phyloP scores from a whole-genome alignment of 2,113 vertebrate genomes.

The Pica pica region DNA sequence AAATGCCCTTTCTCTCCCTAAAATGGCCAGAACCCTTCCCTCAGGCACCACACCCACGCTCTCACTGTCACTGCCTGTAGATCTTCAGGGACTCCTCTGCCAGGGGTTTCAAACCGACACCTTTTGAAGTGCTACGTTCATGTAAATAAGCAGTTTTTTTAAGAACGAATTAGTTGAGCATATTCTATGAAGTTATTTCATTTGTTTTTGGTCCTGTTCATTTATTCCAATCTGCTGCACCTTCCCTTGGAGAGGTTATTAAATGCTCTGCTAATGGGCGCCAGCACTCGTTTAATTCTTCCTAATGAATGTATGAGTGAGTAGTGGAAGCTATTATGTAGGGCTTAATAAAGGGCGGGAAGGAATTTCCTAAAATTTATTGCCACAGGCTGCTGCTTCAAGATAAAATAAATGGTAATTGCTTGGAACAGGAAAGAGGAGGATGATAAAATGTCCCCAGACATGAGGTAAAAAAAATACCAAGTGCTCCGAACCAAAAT shows the following conservation, averaged over 20 bases:
- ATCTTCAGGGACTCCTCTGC: background rate
- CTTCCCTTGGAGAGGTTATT: conserved; percentile 60
- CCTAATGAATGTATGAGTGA: conserved; percentile 56
- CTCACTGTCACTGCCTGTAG: background rate
- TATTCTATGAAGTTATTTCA: conserved; percentile 37
- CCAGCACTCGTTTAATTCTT: conserved; percentile 58
- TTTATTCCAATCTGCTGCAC: conserved; percentile 57
- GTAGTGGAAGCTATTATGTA: conserved; percentile 41
- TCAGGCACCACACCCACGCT: background rate
- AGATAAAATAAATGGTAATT: conserved; percentile 67
- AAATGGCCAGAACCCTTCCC: background rate
- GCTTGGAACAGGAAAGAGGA: conserved; percentile 40
- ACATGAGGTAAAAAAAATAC: background rate
- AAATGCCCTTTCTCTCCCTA: background rate
- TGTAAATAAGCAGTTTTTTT: background rate
- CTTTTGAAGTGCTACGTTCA: background rate
- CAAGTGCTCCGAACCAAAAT: background rate
- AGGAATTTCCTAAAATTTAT: conserved; percentile 60
- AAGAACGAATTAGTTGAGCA: conserved; percentile 34
- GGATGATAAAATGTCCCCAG: conserved; percentile 49
- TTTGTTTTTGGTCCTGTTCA: conserved; percentile 50
- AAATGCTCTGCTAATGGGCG: conserved; percentile 49
- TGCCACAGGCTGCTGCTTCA: conserved; percentile 55
- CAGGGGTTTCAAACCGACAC: background rate
- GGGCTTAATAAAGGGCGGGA: conserved; percentile 60